Percentiles rank a stretch among this genome's conserved stretches.
These are phyloP conservation scores for Sebastes reedi DNA, from an alignment of 2,797 vertebrate genomes.

Conservation along the genomic window DNA sequence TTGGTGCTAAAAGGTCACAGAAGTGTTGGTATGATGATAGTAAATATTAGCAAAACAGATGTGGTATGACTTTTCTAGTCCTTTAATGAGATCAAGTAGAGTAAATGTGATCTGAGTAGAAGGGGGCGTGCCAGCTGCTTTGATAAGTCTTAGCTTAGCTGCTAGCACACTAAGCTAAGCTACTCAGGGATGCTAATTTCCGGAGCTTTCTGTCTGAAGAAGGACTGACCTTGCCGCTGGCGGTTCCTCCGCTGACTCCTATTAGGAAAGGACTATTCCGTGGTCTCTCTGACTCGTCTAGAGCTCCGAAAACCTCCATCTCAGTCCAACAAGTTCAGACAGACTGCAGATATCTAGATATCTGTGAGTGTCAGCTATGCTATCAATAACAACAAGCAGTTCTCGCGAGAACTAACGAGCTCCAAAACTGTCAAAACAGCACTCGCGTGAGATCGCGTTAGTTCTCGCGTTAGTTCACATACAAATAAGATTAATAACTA, in stretches of 20 bases:
- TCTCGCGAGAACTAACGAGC: slow-evolving; percentile 55
- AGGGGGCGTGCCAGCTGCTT: slow-evolving; percentile 38
- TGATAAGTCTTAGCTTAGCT: slow-evolving; percentile 24
- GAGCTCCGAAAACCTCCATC: slow-evolving; percentile 64
- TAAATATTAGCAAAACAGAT: rapidly evolving
- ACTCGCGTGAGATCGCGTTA: too few relatives aligned
- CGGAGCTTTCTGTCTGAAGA: background rate
- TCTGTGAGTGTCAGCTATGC: background rate
- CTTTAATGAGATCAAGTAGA: background rate
- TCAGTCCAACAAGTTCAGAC: background rate
- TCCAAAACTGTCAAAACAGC: background rate
- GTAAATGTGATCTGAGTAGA: background rate
- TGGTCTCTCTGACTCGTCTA: slow-evolving; percentile 80
- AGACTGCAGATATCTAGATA: background rate
- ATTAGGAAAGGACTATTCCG: slow-evolving; percentile 90
- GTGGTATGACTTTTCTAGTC: rapidly evolving
- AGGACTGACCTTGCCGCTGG: slow-evolving; percentile 90
- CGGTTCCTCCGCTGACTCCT: slow-evolving; percentile 94
- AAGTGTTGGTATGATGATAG: too few relatives aligned
- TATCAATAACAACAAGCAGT: slow-evolving; percentile 1
- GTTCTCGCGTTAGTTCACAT: background rate
- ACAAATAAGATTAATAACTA: background rate
- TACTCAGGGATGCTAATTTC: slow-evolving; percentile 13
- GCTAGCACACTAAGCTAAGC: slow-evolving; percentile 22
- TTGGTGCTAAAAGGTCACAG: background rate